phyloP scores from a whole-genome alignment of 1,140 invertebrate species.

The Mylabris phalerata region DNA sequence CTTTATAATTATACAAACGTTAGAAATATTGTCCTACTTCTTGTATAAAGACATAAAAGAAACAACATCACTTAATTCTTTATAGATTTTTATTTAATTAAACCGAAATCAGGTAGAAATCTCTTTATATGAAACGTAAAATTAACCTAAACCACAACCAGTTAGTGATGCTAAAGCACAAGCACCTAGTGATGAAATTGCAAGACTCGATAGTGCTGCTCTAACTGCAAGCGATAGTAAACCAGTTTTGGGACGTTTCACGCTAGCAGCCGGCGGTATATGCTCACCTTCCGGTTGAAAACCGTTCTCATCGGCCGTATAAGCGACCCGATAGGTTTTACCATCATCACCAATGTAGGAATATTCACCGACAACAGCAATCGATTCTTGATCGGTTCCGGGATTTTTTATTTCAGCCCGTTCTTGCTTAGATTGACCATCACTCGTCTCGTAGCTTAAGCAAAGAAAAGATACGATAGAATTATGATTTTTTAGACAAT shows the following conservation, averaged over 20 bases:
- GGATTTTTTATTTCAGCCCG: conserved; percentile 45
- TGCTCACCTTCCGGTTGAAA: conserved; percentile 31
- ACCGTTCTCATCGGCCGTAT: conserved; percentile 39
- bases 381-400: conserved; percentile 52
- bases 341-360: conserved; percentile 66
- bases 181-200: too few species aligned
- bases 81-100: too few species aligned
- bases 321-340: conserved; percentile 47
- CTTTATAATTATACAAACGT: too few species aligned
- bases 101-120: too few species aligned
- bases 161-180: conserved; percentile 7
- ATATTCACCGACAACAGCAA: conserved; percentile 58
- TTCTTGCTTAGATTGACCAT: conserved; percentile 49
- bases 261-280: conserved; percentile 7
- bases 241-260: conserved; percentile 11
- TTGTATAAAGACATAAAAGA: too few species aligned
- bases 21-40: too few species aligned
- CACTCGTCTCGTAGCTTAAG: conserved; percentile 48
- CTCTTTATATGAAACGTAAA: background rate
- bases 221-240: conserved; percentile 23
- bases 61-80: too few species aligned
- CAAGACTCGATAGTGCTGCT: too few species aligned
- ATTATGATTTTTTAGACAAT: background rate
- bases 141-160: conserved; percentile 23
- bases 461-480: conserved; percentile 7